Percentiles rank a stretch among this genome's conserved stretches.
phyloP scores from a whole-genome alignment of 2,888 invertebrate genomes.

The Pinctada fucata region DNA sequence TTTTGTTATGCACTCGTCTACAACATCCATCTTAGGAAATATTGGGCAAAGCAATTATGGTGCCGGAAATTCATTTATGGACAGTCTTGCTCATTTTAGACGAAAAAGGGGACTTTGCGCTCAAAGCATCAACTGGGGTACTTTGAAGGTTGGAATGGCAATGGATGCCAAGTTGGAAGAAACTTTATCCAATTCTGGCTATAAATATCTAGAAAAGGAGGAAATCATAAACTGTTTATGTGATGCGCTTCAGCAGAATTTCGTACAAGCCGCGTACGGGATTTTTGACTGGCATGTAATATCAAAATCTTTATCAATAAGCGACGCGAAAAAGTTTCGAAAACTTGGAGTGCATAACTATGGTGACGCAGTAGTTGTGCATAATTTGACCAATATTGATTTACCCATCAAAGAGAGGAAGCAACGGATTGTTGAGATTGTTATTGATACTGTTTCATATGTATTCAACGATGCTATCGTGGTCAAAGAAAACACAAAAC shows the following conservation, averaged over 20 bases:
- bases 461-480: conserved; percentile 28
- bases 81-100: conserved; percentile 53
- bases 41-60: conserved; percentile 61
- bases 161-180: conserved; percentile 16
- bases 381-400: neutral
- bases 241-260: too few relatives aligned
- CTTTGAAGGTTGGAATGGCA: conserved; percentile 56
- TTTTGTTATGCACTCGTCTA: conserved; percentile 63
- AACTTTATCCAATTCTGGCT: neutral
- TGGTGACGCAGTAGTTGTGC: too few relatives aligned
- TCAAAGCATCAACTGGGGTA: conserved; percentile 63
- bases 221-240: neutral
- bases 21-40: conserved; percentile 55
- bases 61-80: conserved; percentile 60
- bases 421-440: conserved; percentile 14
- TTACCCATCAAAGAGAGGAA: conserved; percentile 12
- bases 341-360: neutral
- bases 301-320: conserved; percentile 18
- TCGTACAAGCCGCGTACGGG: too few relatives aligned
- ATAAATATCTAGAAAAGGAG: neutral
- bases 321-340: conserved; percentile 21
- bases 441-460: conserved; percentile 10
- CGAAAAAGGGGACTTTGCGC: conserved; percentile 45
- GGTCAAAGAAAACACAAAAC: conserved; percentile 21
- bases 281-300: too few relatives aligned